Conservation (phyloP, 2,797 vertebrate species). For the Apogon hyalosoma region DNA sequence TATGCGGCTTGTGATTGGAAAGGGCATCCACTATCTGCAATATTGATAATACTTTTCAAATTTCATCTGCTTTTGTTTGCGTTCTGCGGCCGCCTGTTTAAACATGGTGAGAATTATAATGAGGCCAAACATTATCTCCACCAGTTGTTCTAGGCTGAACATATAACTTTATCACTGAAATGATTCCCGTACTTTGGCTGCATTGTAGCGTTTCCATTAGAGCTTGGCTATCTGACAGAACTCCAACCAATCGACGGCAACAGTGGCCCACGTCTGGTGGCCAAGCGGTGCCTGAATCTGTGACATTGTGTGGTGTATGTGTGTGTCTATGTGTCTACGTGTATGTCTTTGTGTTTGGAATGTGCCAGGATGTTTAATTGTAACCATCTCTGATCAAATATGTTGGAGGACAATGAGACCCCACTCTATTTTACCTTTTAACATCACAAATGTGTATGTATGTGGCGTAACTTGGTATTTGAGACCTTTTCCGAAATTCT, state of each 20-base stretch:
- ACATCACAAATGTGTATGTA: conserved; percentile 17
- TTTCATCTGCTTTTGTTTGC: conserved; percentile 99
- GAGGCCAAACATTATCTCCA: conserved; percentile 99
- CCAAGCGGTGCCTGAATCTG: conserved; percentile 82
- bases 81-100: conserved; percentile 99
- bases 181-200: conserved; percentile 99
- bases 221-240: conserved; percentile 98
- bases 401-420: conserved; percentile 62
- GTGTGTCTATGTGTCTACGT: conserved; percentile 25
- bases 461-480: conserved; percentile 15
- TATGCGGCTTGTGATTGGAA: conserved; percentile 99
- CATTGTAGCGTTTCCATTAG: conserved; percentile 99
- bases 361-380: conserved; percentile 72
- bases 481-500: not conserved
- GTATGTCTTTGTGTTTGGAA: conserved; percentile 44
- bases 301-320: conserved; percentile 60
- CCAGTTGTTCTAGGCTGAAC: conserved; percentile 98
- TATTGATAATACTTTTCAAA: conserved; percentile 99
- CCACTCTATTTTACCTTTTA: conserved; percentile 54
- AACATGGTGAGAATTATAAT: conserved; percentile 99
- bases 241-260: conserved; percentile 91
- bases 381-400: conserved; percentile 74
- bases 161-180: conserved; percentile 99
- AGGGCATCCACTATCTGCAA: conserved; percentile 99
- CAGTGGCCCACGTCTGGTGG: conserved; percentile 90